A percentile compares a stretch with the other conserved stretches of the same genome.
phyloP scores from a whole-genome alignment of 2,113 vertebrate species.

The Tiliqua scincoides region DNA sequence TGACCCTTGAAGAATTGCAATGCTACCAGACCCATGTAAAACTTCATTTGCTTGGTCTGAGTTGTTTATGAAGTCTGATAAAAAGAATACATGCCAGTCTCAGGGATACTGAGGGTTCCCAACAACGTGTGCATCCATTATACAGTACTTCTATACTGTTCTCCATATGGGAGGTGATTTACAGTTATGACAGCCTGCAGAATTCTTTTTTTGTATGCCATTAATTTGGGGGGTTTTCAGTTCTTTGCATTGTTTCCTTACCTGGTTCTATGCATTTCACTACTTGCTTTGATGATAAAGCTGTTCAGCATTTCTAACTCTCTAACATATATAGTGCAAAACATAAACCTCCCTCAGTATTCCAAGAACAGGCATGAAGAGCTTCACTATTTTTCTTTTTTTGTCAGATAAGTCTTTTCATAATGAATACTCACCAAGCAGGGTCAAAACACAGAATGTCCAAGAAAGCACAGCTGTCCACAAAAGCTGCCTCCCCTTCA shows the following conservation, averaged over 20 bases:
- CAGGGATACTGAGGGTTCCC: not conserved
- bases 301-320: fast-evolving
- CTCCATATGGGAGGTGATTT: fast-evolving
- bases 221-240: fast-evolving
- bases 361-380: not conserved
- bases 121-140: not conserved
- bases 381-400: fast-evolving
- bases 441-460: slow-evolving; percentile 51
- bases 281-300: fast-evolving
- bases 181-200: not conserved
- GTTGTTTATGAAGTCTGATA: not conserved
- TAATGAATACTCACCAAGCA: slow-evolving; percentile 70
- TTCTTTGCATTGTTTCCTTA: fast-evolving
- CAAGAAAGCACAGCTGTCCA: slow-evolving; percentile 30
- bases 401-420: fast-evolving
- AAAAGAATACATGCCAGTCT: fast-evolving
- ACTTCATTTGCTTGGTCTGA: not conserved
- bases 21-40: not conserved
- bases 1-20: not conserved
- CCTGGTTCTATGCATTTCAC: fast-evolving
- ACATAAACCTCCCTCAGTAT: not conserved
- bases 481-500: slow-evolving; percentile 63
- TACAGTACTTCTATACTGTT: not conserved
- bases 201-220: fast-evolving
- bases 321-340: fast-evolving